phyloP scores from a whole-genome alignment of 1,140 invertebrate genomes.

The Danaus plexippus region DNA sequence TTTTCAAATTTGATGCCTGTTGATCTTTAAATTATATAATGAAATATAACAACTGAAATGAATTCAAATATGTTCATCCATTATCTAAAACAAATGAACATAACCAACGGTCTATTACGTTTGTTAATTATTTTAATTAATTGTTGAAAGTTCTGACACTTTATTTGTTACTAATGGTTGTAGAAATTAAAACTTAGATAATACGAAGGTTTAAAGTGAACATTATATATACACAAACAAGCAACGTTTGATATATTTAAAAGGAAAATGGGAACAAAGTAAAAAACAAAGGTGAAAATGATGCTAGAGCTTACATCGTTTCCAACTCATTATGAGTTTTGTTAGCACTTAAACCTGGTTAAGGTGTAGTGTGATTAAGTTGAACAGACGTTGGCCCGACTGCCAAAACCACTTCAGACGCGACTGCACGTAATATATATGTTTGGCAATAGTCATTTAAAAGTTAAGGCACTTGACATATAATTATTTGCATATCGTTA shows the following conservation, averaged over 20 bases:
- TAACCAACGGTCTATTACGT: no score
- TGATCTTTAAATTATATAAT: constrained; percentile 35
- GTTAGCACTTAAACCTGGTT: constrained; percentile 42
- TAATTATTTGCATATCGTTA: no score
- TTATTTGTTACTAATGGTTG: no score
- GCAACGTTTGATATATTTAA: no score
- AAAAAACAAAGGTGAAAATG: constrained; percentile 27
- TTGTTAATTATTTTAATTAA: no score
- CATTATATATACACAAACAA: no score
- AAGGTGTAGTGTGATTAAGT: constrained; percentile 54
- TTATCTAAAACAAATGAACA: no score
- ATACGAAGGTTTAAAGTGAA: no score
- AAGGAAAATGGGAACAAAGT: constrained; percentile 3
- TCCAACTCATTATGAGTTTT: constrained; percentile 58
- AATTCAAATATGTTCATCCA: no score
- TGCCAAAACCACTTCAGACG: constrained; percentile 58
- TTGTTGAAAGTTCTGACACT: no score
- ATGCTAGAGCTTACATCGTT: constrained; percentile 39
- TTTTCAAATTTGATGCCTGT: constrained; percentile 65
- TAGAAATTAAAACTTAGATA: no score
- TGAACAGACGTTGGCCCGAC: constrained; percentile 41
- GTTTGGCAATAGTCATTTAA: constrained; percentile 42
- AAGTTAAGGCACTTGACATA: constrained; percentile 13
- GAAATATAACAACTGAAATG: no score
- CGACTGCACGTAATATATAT: constrained; percentile 33